Percentiles rank a stretch among this genome's conserved stretches.
phyloP scores from a whole-genome alignment of 2,888 invertebrate species.

The Ptilodon capucinus region DNA sequence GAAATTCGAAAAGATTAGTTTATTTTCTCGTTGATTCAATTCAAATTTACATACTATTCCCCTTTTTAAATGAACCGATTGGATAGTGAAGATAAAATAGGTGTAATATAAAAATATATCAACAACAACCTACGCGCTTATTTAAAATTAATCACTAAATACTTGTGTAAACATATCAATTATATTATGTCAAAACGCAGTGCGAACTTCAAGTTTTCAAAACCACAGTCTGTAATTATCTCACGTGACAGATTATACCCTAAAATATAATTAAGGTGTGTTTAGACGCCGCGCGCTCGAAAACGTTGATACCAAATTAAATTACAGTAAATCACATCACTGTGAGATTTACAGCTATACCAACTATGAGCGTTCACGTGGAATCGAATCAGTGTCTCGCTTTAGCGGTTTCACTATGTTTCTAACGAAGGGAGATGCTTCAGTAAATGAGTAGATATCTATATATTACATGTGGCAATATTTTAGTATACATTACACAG shows the following conservation, averaged over 20 bases:
- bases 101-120: no score
- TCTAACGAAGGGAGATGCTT: slow-evolving; percentile 40
- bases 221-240: slow-evolving; percentile 24
- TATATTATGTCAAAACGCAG: slow-evolving; percentile 5
- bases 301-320: slow-evolving; percentile 68
- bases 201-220: slow-evolving; percentile 10
- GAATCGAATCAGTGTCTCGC: slow-evolving; percentile 75
- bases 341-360: slow-evolving; percentile 65
- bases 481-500: background rate
- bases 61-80: no score
- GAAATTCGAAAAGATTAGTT: no score
- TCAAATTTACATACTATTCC: no score
- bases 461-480: background rate
- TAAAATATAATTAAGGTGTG: slow-evolving; percentile 70
- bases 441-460: slow-evolving; percentile 7
- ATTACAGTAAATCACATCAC: slow-evolving; percentile 81
- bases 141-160: no score
- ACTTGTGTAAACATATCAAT: no score
- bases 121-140: no score
- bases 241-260: slow-evolving; percentile 29
- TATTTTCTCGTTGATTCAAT: no score
- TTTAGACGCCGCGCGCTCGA: slow-evolving; percentile 58
- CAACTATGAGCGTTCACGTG: slow-evolving; percentile 60
- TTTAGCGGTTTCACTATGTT: slow-evolving; percentile 64
- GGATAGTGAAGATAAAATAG: no score